Evolutionary conservation across 2,888 invertebrate genomes (phyloP).

Genomic region (Ennomos erosarius): DNA sequence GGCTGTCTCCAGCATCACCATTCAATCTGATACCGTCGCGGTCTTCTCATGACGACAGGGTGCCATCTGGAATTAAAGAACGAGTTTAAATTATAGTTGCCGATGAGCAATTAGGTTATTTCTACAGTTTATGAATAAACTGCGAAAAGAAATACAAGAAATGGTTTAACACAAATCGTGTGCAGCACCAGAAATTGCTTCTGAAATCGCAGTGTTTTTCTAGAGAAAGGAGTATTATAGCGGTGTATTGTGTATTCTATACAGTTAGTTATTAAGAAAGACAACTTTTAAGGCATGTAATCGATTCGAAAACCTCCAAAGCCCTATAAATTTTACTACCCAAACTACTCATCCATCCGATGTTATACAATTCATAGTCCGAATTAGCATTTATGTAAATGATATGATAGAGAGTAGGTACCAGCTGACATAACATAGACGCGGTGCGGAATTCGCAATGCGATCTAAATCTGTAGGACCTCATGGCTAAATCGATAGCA

Average conservation of each 20-base stretch:
- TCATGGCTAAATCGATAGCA: slow-evolving; percentile 43
- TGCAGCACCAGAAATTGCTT: too few relatives aligned
- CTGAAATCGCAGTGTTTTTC: too few relatives aligned
- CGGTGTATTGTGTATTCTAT: too few relatives aligned
- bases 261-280: too few relatives aligned
- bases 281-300: too few relatives aligned
- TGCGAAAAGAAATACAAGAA: too few relatives aligned
- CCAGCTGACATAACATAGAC: slow-evolving; percentile 26
- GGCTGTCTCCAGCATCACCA: slow-evolving; percentile 45
- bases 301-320: background rate
- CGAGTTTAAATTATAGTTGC: background rate
- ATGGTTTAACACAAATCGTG: too few relatives aligned
- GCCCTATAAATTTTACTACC: slow-evolving; percentile 27
- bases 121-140: too few relatives aligned
- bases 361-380: slow-evolving; percentile 30
- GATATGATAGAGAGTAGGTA: slow-evolving; percentile 15
- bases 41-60: slow-evolving; percentile 33
- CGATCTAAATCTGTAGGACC: slow-evolving; percentile 43
- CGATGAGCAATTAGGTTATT: too few relatives aligned
- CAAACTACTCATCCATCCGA: slow-evolving; percentile 24
- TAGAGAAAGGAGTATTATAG: too few relatives aligned
- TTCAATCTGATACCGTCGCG: slow-evolving; percentile 32
- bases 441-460: slow-evolving; percentile 8
- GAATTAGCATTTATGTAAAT: slow-evolving; percentile 34
- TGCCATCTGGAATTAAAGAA: slow-evolving; percentile 47